Conservation (phyloP, 2,797 vertebrate species). For the Ciconia nigra region DNA sequence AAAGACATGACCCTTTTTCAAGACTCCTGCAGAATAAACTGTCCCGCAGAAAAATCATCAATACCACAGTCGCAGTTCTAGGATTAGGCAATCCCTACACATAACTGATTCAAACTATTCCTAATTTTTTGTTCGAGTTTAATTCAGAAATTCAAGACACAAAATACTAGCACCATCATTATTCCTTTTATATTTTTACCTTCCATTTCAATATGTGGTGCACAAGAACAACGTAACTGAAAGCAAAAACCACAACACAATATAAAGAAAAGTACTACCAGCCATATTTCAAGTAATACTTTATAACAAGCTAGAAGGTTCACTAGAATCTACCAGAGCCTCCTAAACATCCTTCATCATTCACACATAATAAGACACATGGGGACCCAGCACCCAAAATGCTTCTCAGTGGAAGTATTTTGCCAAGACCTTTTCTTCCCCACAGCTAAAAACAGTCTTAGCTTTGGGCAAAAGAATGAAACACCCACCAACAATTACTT, state of each 20-base stretch:
- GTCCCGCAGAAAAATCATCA: neutral
- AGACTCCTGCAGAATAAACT: neutral
- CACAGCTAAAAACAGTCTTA: neutral
- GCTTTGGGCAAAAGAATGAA: neutral
- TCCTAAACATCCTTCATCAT: neutral
- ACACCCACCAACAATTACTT: neutral
- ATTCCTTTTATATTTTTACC: neutral
- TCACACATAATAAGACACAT: rapidly evolving
- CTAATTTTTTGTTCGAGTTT: neutral
- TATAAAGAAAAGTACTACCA: neutral
- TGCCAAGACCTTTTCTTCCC: neutral
- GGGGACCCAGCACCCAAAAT: neutral
- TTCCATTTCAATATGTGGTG: neutral
- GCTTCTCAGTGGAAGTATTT: neutral
- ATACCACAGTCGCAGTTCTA: neutral
- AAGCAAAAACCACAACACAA: neutral
- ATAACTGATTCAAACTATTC: neutral
- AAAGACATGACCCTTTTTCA: neutral
- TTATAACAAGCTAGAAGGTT: neutral
- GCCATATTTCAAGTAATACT: neutral
- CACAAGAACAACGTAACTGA: neutral
- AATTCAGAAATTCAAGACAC: neutral
- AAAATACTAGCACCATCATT: neutral
- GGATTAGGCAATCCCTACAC: neutral
- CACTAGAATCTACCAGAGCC: neutral